Percentiles rank a stretch among this genome's conserved stretches.
Conservation (phyloP, 2,797 vertebrate genomes). For the Schizopygopsis pylzovi region DNA sequence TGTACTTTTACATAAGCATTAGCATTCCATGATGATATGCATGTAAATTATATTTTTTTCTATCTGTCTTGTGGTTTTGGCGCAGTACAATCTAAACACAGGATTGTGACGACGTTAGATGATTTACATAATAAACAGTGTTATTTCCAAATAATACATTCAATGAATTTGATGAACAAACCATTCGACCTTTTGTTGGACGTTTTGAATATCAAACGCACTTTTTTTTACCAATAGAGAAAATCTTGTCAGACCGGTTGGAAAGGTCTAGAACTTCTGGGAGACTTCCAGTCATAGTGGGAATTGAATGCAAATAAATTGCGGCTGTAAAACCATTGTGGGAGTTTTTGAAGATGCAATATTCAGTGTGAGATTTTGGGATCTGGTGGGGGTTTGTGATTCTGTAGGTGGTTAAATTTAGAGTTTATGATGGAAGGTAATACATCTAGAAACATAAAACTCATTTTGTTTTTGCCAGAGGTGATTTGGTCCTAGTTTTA, state of each 20-base stretch:
- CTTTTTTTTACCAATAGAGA: not conserved
- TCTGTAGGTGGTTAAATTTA: not conserved
- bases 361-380: not conserved
- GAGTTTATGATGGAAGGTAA: not conserved
- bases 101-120: not conserved
- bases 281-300: conserved; percentile 2
- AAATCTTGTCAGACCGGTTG: not conserved
- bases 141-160: not conserved
- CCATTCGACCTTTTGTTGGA: not conserved
- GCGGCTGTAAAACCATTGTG: not conserved
- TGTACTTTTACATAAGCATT: conserved; percentile 1
- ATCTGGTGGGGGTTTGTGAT: not conserved
- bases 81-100: not conserved
- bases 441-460: not conserved
- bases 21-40: not conserved
- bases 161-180: not conserved
- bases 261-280: conserved; percentile 16
- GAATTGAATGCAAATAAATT: conserved; percentile 17
- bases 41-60: not conserved
- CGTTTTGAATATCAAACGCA: not conserved
- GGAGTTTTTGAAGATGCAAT: not conserved
- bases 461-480: not conserved
- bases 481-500: not conserved
- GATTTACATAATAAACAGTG: conserved; percentile 53
- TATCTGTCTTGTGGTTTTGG: conserved; percentile 23